A percentile compares a stretch with the other conserved stretches of the same genome.
Conservation (phyloP, 2,888 invertebrate species). For the Bombyx huttoni region DNA sequence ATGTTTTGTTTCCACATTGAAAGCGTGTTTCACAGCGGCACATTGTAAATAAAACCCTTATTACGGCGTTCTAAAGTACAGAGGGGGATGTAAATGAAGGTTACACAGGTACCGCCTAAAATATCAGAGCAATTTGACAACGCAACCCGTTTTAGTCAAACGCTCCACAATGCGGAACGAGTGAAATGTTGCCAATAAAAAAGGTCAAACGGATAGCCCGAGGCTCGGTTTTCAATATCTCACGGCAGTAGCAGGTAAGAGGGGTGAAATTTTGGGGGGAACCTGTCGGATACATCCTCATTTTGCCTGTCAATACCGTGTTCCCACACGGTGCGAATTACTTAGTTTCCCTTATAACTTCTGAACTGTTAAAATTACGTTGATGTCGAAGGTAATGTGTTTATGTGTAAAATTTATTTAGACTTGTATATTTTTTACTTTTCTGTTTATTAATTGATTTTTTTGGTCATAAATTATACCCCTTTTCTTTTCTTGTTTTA, state of each 20-base stretch:
- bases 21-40: conserved; percentile 8
- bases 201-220: conserved; percentile 56
- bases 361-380: neutral
- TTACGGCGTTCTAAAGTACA: conserved; percentile 28
- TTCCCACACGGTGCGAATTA: conserved; percentile 22
- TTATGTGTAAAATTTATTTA: too few relatives aligned
- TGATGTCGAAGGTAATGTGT: too few relatives aligned
- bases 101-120: conserved; percentile 36
- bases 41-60: conserved; percentile 28
- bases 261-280: conserved; percentile 25
- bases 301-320: conserved; percentile 47
- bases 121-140: conserved; percentile 58
- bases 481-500: too few relatives aligned
- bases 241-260: conserved; percentile 36
- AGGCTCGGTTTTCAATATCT: conserved; percentile 63
- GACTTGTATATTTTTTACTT: too few relatives aligned
- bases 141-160: conserved; percentile 48
- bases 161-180: conserved; percentile 55
- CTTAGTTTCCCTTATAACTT: conserved; percentile 4
- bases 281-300: conserved; percentile 46
- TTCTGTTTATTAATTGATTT: too few relatives aligned
- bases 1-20: neutral
- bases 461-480: too few relatives aligned
- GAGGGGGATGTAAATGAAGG: conserved; percentile 40
- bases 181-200: conserved; percentile 66